Evolutionary conservation across 1,140 invertebrate genomes (phyloP).

Genomic region (Drosophila kikkawai): DNA sequence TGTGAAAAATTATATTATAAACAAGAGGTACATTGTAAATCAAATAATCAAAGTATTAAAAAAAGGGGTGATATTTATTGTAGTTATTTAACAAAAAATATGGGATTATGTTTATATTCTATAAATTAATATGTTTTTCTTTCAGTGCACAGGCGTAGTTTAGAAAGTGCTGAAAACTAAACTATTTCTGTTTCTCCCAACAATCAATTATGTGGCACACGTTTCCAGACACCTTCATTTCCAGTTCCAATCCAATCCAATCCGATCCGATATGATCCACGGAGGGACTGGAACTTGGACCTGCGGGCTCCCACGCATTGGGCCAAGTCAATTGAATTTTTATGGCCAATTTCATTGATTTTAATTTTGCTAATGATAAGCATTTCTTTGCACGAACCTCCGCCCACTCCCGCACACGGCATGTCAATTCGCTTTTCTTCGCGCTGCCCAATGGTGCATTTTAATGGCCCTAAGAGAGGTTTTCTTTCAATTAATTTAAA

Average conservation of each 20-base stretch:
- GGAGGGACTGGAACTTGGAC: slow-evolving; percentile 11
- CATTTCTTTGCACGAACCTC: slow-evolving; percentile 73
- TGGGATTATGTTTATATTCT: background rate
- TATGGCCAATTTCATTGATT: slow-evolving; percentile 83
- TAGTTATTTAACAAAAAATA: background rate
- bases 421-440: slow-evolving; percentile 77
- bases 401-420: slow-evolving; percentile 30
- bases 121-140: background rate
- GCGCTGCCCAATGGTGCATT: slow-evolving; percentile 47
- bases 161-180: slow-evolving; percentile 80
- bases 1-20: background rate
- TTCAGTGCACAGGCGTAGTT: slow-evolving; percentile 31
- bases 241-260: slow-evolving; percentile 31
- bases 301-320: slow-evolving; percentile 43
- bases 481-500: slow-evolving; percentile 78
- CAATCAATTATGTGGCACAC: slow-evolving; percentile 76
- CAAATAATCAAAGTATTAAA: background rate
- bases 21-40: too few species aligned
- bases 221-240: slow-evolving; percentile 64
- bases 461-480: slow-evolving; percentile 52
- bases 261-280: slow-evolving; percentile 18
- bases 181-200: slow-evolving; percentile 58
- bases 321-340: slow-evolving; percentile 77
- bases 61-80: background rate
- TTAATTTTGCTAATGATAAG: slow-evolving; percentile 83